Evolutionary conservation across 2,888 invertebrate genomes (phyloP).

Genomic region (Entomobrya proxima): DNA sequence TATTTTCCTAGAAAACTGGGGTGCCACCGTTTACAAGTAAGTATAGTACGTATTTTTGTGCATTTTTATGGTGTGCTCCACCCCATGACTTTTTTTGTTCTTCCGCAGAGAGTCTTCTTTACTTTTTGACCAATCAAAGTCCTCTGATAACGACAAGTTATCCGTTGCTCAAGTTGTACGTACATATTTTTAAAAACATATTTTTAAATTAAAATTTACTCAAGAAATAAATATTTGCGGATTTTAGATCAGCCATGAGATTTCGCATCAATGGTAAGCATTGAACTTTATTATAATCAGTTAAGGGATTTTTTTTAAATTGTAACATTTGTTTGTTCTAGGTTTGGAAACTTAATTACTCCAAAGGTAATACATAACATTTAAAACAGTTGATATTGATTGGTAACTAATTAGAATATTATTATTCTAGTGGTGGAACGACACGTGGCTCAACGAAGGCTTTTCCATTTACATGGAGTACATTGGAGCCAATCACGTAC

Average conservation of each 20-base stretch:
- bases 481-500: conserved; percentile 77
- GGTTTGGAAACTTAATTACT: conserved; percentile 71
- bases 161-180: too few species aligned
- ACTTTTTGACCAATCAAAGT: too few species aligned
- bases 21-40: too few species aligned
- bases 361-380: too few species aligned
- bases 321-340: background rate
- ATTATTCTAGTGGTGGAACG: background rate
- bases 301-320: background rate
- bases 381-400: too few species aligned
- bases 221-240: background rate
- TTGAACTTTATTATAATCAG: background rate
- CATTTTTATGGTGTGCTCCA: too few species aligned
- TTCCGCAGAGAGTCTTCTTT: too few species aligned
- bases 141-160: too few species aligned
- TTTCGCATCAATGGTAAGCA: background rate
- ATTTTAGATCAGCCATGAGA: background rate
- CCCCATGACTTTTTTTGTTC: too few species aligned
- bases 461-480: conserved; percentile 79
- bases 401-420: too few species aligned
- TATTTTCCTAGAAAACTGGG: too few species aligned
- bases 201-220: background rate
- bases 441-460: conserved; percentile 78
- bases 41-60: too few species aligned
- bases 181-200: background rate